phyloP scores from a whole-genome alignment of 2,113 vertebrate species.

The Polyodon spathula region DNA sequence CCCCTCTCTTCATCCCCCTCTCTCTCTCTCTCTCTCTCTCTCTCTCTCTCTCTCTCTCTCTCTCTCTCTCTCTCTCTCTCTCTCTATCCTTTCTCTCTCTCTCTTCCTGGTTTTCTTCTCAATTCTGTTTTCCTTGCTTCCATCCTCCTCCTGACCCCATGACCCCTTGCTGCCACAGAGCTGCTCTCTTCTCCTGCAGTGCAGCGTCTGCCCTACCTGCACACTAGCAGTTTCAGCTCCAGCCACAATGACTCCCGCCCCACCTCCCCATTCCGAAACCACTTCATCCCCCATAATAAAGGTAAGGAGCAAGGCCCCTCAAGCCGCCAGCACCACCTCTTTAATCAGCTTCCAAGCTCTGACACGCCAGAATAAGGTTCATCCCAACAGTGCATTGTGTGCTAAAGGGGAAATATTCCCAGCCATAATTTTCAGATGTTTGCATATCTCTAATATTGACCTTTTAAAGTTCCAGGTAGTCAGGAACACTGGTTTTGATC shows the following conservation, averaged over 20 bases:
- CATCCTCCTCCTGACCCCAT: constrained; percentile 42
- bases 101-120: constrained; percentile 3
- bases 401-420: no score
- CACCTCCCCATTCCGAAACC: constrained; percentile 97
- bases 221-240: constrained; percentile 81
- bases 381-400: constrained; percentile 16
- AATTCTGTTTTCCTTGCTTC: constrained; percentile 53
- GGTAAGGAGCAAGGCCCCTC: constrained; percentile 76
- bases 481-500: no score
- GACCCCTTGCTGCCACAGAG: constrained; percentile 59
- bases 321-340: constrained; percentile 31
- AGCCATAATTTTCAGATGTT: no score
- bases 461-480: no score
- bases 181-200: constrained; percentile 86
- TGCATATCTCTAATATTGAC: no score
- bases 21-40: constrained; percentile 14
- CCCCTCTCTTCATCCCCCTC: constrained; percentile 22
- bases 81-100: constrained; percentile 3
- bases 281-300: constrained; percentile 89
- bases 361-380: constrained; percentile 31
- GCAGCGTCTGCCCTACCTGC: constrained; percentile 76
- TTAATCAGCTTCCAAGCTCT: constrained; percentile 39
- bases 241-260: constrained; percentile 88
- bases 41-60: constrained; percentile 12
- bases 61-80: constrained; percentile 14